Evolutionary conservation across 2,888 invertebrate genomes (phyloP).

Genomic region (Pristionchus japonicus): DNA sequence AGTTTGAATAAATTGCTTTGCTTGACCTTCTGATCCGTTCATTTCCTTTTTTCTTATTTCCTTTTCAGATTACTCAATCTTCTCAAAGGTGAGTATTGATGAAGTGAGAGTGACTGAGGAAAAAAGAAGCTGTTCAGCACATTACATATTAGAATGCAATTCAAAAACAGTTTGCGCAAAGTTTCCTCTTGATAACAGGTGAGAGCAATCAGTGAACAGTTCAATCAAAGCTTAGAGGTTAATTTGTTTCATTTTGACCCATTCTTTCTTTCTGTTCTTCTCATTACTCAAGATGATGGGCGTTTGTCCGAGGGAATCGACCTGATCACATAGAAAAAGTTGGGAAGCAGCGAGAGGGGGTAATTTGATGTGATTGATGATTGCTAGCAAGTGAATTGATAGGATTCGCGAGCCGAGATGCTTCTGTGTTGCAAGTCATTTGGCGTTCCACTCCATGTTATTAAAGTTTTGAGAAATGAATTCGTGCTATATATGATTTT

Average conservation of each 20-base stretch:
- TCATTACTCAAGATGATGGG: conserved; percentile 22
- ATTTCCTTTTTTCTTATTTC: not conserved
- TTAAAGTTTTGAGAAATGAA: no score
- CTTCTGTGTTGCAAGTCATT: not conserved
- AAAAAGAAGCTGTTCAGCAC: no score
- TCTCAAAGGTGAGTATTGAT: no score
- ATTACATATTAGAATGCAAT: no score
- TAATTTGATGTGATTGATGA: conserved; percentile 28
- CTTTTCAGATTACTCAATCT: not conserved
- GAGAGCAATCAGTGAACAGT: not conserved
- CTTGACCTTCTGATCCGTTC: not conserved
- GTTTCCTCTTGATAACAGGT: not conserved
- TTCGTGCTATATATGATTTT: no score
- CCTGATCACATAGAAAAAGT: not conserved
- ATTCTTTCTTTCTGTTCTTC: not conserved
- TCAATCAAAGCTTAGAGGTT: not conserved
- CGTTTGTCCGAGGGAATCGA: not conserved
- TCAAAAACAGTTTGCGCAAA: no score
- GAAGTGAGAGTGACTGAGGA: no score
- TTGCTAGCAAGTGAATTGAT: conserved; percentile 21
- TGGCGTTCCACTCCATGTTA: no score
- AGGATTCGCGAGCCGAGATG: not conserved
- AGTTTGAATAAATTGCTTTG: not conserved
- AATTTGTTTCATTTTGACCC: not conserved
- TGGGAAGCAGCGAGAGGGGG: not conserved